Conservation (phyloP, 2,797 vertebrate genomes). For the Salmo trutta region DNA sequence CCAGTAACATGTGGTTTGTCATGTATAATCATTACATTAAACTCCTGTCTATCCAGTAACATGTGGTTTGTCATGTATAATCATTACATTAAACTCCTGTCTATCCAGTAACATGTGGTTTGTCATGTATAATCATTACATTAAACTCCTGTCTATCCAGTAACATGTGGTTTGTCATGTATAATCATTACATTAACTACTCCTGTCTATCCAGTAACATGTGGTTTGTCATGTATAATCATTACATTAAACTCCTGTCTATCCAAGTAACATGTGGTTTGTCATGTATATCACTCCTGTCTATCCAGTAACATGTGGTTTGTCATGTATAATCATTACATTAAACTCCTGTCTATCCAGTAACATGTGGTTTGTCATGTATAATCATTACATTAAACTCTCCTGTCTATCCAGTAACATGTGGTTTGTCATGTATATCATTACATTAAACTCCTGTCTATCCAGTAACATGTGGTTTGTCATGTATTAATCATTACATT, state of each 20-base stretch:
- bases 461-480: no score
- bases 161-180: no score
- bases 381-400: background rate
- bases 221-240: no score
- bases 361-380: no score
- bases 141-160: background rate
- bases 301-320: background rate
- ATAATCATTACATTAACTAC: background rate
- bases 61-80: no score
- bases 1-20: no score
- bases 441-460: background rate
- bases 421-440: no score
- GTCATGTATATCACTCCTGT: background rate
- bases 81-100: background rate
- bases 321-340: no score
- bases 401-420: background rate
- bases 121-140: no score
- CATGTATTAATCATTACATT: no score
- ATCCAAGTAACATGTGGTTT: no score
- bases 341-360: background rate
- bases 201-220: background rate
- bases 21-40: no score
- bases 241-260: background rate
- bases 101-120: background rate
- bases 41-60: conserved; percentile 1